A percentile compares a stretch with the other conserved stretches of the same genome.
Evolutionary conservation across 2,113 vertebrate genomes (phyloP).

Genomic region (Bucco capensis): DNA sequence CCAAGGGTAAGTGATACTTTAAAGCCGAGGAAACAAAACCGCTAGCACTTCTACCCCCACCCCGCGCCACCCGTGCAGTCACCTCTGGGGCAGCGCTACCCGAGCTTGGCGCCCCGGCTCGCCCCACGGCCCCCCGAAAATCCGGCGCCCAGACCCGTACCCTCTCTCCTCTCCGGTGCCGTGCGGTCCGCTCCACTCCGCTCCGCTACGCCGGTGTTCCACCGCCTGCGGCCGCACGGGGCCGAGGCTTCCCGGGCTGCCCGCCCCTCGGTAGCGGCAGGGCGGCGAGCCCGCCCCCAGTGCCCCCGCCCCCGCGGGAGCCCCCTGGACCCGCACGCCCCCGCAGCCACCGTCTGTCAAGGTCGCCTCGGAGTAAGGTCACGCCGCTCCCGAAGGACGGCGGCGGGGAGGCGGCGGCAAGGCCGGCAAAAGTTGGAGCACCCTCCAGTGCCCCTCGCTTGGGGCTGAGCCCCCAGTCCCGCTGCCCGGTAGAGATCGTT

Average conservation of each 20-base stretch:
- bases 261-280: not conserved
- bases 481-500: too few species aligned
- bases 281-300: not conserved
- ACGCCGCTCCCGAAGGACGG: not conserved
- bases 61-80: not conserved
- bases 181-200: too few species aligned
- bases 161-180: not conserved
- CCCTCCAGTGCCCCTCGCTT: not conserved
- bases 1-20: not conserved
- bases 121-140: too few species aligned
- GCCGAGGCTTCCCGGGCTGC: not conserved
- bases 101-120: not conserved
- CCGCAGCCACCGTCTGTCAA: not conserved
- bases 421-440: not conserved
- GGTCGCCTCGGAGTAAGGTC: constrained; percentile 48
- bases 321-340: not conserved
- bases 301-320: not conserved
- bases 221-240: not conserved
- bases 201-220: not conserved
- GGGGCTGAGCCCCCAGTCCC: not conserved
- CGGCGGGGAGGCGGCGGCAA: not conserved
- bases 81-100: not conserved
- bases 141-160: not conserved
- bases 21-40: not conserved
- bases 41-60: not conserved